phyloP scores from a whole-genome alignment of 1,140 invertebrate genomes.

The Dendrolimus kikuchii region DNA sequence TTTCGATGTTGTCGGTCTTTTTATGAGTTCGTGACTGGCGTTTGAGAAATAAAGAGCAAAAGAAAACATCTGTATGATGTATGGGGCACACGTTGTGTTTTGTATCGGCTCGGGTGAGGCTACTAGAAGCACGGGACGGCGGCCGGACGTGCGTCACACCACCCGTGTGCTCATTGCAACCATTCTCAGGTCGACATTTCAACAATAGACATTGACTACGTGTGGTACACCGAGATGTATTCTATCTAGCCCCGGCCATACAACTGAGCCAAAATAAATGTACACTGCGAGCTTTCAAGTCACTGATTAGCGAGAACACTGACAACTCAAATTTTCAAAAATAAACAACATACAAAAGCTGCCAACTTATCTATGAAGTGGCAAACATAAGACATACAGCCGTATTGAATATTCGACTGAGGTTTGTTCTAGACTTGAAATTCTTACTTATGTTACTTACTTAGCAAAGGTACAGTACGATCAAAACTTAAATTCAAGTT shows the following conservation, averaged over 20 bases:
- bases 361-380: no score
- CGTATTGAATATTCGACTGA: no score
- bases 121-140: constrained; percentile 71
- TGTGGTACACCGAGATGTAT: constrained; percentile 30
- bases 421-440: no score
- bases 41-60: constrained; percentile 45
- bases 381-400: no score
- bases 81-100: constrained; percentile 24
- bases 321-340: no score
- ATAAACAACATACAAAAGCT: no score
- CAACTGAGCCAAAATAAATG: not conserved
- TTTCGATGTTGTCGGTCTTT: constrained; percentile 11
- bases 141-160: constrained; percentile 47
- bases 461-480: not conserved
- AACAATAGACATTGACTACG: no score
- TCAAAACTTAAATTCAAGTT: no score
- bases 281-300: not conserved
- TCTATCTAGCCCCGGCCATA: constrained; percentile 15
- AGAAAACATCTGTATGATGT: constrained; percentile 33
- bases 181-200: constrained; percentile 22
- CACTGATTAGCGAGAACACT: no score
- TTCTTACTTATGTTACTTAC: no score
- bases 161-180: constrained; percentile 45
- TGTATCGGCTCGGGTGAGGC: constrained; percentile 48
- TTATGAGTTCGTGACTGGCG: constrained; percentile 37